Base-by-base conservation (phyloP, 2,113 vertebrate genomes). In the Sclerurus mexicanus region DNA sequence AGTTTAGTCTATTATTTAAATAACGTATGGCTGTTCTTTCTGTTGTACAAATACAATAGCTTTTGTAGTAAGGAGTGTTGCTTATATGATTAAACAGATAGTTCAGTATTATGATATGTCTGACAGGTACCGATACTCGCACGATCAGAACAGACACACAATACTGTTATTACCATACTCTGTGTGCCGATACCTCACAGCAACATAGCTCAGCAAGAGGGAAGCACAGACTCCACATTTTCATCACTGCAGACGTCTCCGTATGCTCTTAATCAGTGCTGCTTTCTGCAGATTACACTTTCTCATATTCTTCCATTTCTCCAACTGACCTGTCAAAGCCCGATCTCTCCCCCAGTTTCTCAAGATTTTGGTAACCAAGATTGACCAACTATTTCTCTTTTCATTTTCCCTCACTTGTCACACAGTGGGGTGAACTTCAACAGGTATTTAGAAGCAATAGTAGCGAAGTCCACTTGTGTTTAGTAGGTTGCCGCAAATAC, bases 381-480 rank as follows among this genome's bases (percentile, higher is more conserved):
- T 0, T 17, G 56, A 78, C 17, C 68, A 86, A 74, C 52, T 92
- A 49, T 27, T 78, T 72, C 81, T 55, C 59, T 69, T 80, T 59
- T 75, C 44, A n/a, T 83, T 75, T 95, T 60, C 28, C 46, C 55
- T 85, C 72, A 12, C 47, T 87, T 58, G 37, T 74, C 89, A 92
- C 74, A 73, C 33, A 59, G 71, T 0, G 0, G 73, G 52, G 47
- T 68, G 66, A 81, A 40, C 60, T 66, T 88, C 97, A 98, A 98
- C 97, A 98, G 96, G 97, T 98, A 92, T 84, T 44, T 58, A 79
- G 68, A 84, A 72, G 66, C 33, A 93, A 44, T 20, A 21, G 14
- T 35, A 68, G 72, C 2, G 4, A 93, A 64, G 79, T 85, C 62
- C 58, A 64, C 50, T 64, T 63, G n/a, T 84, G 74, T 44, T 89